A percentile compares a stretch with the other conserved stretches of the same genome.
Evolutionary conservation across 2,113 vertebrate species (phyloP).

Genomic region (Lipophrys pholis): DNA sequence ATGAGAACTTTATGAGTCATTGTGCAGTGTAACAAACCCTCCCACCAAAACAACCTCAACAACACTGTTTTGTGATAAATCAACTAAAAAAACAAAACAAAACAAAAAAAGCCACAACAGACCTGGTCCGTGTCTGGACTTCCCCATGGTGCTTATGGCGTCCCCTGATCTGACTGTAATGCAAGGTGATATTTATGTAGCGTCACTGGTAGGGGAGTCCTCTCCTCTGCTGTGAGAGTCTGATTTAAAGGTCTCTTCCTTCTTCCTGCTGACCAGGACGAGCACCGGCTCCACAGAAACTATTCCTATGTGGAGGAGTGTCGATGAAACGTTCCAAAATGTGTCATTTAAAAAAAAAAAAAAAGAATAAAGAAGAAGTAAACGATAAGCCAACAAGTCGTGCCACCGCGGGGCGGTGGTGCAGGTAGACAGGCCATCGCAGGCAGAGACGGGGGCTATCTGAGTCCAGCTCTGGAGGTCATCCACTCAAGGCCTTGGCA

Average conservation of each 20-base stretch:
- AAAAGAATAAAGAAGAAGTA: not conserved
- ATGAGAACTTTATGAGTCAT: conserved; percentile 16
- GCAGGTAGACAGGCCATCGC: conserved; percentile 53
- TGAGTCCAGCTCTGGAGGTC: conserved; percentile 84
- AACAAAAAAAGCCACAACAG: conserved; percentile 24
- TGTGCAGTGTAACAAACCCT: conserved; percentile 24
- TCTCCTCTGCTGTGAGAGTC: conserved; percentile 5
- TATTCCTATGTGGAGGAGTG: not conserved
- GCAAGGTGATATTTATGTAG: conserved; percentile 57
- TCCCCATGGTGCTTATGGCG: conserved; percentile 1
- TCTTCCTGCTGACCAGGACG: conserved; percentile 12
- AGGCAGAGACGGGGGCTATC: conserved; percentile 67
- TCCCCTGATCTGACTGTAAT: conserved; percentile 21
- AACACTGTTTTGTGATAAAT: conserved; percentile 40
- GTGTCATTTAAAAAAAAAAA: conserved; percentile 24
- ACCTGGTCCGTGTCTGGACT: not conserved
- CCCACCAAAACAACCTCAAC: conserved; percentile 7
- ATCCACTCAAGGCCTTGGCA: conserved; percentile 99
- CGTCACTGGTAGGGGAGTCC: conserved; percentile 9
- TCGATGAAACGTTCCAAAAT: conserved; percentile 13
- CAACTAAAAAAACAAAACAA: not conserved
- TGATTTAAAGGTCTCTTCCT: conserved; percentile 14
- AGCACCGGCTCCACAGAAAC: conserved; percentile 12
- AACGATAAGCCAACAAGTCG: conserved; percentile 33
- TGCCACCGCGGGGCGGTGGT: conserved; percentile 43